phyloP scores from a whole-genome alignment of 2,888 invertebrate species.

The Gymnoscelis rufifasciata region DNA sequence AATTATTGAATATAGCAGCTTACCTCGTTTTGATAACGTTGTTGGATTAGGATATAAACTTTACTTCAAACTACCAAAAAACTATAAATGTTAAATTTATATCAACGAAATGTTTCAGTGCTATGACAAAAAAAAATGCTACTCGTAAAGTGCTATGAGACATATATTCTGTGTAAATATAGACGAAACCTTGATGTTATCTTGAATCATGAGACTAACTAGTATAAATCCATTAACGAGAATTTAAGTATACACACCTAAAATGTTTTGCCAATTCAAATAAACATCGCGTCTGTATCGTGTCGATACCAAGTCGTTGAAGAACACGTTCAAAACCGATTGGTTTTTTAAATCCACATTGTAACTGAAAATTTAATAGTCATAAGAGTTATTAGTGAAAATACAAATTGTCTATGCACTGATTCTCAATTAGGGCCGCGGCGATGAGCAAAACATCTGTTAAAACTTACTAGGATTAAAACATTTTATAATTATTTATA shows the following conservation, averaged over 20 bases:
- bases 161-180: not conserved
- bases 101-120: too few relatives aligned
- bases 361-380: slow-evolving; percentile 51
- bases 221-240: slow-evolving; percentile 30
- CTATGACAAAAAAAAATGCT: too few relatives aligned
- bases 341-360: slow-evolving; percentile 67
- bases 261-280: slow-evolving; percentile 84
- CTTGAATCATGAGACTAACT: slow-evolving; percentile 14
- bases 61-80: too few relatives aligned
- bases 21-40: too few relatives aligned
- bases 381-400: not conserved
- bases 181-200: slow-evolving; percentile 9
- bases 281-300: slow-evolving; percentile 82
- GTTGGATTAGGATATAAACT: too few relatives aligned
- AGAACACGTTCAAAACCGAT: slow-evolving; percentile 82
- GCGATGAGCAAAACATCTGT: too few relatives aligned
- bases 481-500: too few relatives aligned
- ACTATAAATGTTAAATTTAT: too few relatives aligned
- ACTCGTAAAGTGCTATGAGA: too few relatives aligned
- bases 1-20: too few relatives aligned
- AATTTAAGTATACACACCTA: slow-evolving; percentile 69
- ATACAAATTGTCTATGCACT: not conserved
- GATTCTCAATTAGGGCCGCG: not conserved
- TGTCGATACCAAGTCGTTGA: slow-evolving; percentile 82
- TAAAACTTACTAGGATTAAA: too few relatives aligned